phyloP scores from a whole-genome alignment of 2,113 vertebrate genomes.

The Esox niger region DNA sequence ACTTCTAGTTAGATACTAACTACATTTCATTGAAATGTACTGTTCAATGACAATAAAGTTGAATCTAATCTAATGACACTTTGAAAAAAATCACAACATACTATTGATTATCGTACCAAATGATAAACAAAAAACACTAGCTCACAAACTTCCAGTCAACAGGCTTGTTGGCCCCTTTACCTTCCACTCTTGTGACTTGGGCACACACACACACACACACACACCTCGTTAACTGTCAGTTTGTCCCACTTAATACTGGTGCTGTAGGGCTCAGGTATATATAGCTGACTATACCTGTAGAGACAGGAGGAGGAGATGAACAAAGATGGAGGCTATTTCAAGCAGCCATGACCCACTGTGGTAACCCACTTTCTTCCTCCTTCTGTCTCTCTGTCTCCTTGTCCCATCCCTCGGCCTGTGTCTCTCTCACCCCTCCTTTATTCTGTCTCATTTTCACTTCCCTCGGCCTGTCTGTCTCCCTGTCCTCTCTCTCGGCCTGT shows the following conservation, averaged over 20 bases:
- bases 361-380: slow-evolving; percentile 67
- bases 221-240: slow-evolving; percentile 59
- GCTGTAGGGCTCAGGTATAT: slow-evolving; percentile 59
- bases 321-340: slow-evolving; percentile 65
- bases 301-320: slow-evolving; percentile 27
- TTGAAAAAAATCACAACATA: too few species aligned
- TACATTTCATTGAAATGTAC: too few species aligned
- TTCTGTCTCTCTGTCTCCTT: neutral
- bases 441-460: neutral
- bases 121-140: too few species aligned
- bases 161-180: too few species aligned
- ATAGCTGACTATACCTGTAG: slow-evolving; percentile 67
- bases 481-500: slow-evolving; percentile 27
- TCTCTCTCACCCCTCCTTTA: neutral
- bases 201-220: slow-evolving; percentile 20
- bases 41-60: too few species aligned
- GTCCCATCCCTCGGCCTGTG: neutral
- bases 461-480: neutral
- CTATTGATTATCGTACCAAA: too few species aligned
- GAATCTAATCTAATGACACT: too few species aligned
- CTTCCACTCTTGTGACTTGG: too few species aligned
- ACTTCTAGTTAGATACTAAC: too few species aligned
- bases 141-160: too few species aligned
- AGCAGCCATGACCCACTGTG: slow-evolving; percentile 67
- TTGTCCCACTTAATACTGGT: slow-evolving; percentile 58